Evolutionary conservation across 2,797 vertebrate species (phyloP), one percentile per base, ranked within the genome.

Genomic region (Urophycis tenuis): DNA sequence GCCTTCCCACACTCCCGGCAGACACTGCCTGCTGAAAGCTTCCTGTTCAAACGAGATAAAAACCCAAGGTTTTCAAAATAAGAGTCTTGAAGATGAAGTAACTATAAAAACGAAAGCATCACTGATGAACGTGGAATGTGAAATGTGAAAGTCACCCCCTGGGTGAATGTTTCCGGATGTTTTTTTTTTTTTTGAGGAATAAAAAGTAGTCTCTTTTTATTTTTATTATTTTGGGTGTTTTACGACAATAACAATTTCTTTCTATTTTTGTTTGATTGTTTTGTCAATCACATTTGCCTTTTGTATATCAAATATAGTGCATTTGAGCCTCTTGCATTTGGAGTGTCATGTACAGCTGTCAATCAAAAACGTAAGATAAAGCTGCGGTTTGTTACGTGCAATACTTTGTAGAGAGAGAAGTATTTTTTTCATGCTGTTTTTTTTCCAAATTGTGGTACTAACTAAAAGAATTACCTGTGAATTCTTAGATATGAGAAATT

Each of bases 251-350:
- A 71, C 64, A 29, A 76, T 85, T 85, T 81, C 22, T 82, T 80
- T 84, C 87, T 83, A 30, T 85, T 83, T 80, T 78, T 83, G 82
- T 81, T 83, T 84, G 73, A 85, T 85, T 80, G 81, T 31, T 87
- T 76, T 88, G 82, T 89, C 83, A 86, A 83, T 91, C 90, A 92
- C 88, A 83, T 91, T 92, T 92, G 91, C 91, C 91, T 93, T 93
- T 92, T 92, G 86, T 92, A 92, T 91, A 92, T 85, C 87, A 90
- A 87, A 90, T 85, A 82, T 86, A 80, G 86, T 88, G 87, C 89
- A 88, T 90, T 82, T 90, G 81, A 87, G 83, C 84, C 81, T 85
- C 86, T 80, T 89, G 86, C 91, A 84, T 84, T 83, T 80, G 83
- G 85, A 87, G 81, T 85, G 77, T 90, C 81, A 83, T 86, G 79